Conservation (phyloP, 2,888 invertebrate species). For the Epinotia ramella region DNA sequence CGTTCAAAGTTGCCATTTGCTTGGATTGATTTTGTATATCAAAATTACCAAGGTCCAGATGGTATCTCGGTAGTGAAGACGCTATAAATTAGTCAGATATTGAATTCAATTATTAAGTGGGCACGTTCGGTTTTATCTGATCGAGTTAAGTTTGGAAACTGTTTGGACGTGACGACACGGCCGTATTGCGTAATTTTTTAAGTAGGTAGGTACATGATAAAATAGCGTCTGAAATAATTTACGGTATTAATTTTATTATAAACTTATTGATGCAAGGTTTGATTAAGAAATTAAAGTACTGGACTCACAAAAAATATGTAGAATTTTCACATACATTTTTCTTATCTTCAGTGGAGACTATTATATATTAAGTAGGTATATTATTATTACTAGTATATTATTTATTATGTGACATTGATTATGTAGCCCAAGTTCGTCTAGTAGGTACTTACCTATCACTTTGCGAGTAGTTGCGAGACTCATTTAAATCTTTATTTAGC, state of each 20-base stretch:
- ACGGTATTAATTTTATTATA: not conserved
- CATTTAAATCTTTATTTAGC: too few species aligned
- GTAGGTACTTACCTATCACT: too few species aligned
- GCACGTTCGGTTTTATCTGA: slow-evolving; percentile 55
- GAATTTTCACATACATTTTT: too few species aligned
- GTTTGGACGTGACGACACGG: slow-evolving; percentile 50
- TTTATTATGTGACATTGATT: too few species aligned
- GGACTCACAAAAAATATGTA: not conserved
- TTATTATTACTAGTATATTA: too few species aligned
- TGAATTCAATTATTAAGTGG: slow-evolving; percentile 67
- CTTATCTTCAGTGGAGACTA: too few species aligned
- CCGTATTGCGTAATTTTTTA: slow-evolving; percentile 46
- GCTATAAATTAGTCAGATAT: slow-evolving; percentile 70
- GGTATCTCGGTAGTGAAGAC: slow-evolving; percentile 62
- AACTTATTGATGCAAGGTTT: not conserved
- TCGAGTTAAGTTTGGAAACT: slow-evolving; percentile 48
- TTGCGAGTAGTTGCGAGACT: too few species aligned
- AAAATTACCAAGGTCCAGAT: slow-evolving; percentile 59
- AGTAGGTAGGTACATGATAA: slow-evolving; percentile 17
- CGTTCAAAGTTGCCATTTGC: slow-evolving; percentile 46
- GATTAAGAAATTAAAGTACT: slow-evolving; percentile 10
- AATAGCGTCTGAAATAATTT: slow-evolving; percentile 25
- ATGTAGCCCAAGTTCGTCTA: too few species aligned
- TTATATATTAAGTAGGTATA: too few species aligned
- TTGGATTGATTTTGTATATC: slow-evolving; percentile 46